Evolutionary conservation across 2,113 vertebrate genomes (phyloP).

Genomic region (Neogobius melanostomus): DNA sequence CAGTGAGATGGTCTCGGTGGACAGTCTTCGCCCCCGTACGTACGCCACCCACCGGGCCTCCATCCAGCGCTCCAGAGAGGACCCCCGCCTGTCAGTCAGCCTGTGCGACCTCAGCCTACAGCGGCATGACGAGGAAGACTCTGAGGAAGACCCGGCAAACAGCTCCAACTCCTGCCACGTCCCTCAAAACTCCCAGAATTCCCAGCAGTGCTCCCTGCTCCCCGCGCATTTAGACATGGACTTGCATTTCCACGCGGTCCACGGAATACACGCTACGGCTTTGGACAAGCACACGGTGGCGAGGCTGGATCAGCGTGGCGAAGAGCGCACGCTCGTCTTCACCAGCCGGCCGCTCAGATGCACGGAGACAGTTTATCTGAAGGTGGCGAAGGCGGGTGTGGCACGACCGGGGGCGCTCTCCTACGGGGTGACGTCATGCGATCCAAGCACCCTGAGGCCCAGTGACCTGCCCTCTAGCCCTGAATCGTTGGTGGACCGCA

Average conservation of each 20-base stretch:
- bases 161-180: slow-evolving; percentile 80
- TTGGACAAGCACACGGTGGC: slow-evolving; percentile 87
- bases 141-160: slow-evolving; percentile 71
- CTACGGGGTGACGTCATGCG: slow-evolving; percentile 88
- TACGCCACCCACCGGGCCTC: slow-evolving; percentile 84
- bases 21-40: slow-evolving; percentile 84
- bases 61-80: slow-evolving; percentile 78
- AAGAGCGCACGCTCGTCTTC: slow-evolving; percentile 89
- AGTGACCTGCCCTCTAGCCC: slow-evolving; percentile 86
- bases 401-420: slow-evolving; percentile 77
- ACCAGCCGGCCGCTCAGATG: slow-evolving; percentile 84
- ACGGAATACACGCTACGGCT: slow-evolving; percentile 81
- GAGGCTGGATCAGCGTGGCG: slow-evolving; percentile 81
- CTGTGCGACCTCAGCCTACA: slow-evolving; percentile 88
- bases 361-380: slow-evolving; percentile 86
- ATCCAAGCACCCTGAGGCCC: slow-evolving; percentile 83
- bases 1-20: slow-evolving; percentile 85
- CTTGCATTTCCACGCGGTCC: slow-evolving; percentile 87
- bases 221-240: slow-evolving; percentile 84
- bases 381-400: slow-evolving; percentile 79
- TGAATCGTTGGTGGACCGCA: slow-evolving; percentile 86
- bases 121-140: slow-evolving; percentile 70
- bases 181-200: slow-evolving; percentile 91
- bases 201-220: slow-evolving; percentile 85
- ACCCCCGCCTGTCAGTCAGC: slow-evolving; percentile 86